Base-by-base conservation (phyloP, 1,140 invertebrate species). In the Hypsibius dujardini region DNA sequence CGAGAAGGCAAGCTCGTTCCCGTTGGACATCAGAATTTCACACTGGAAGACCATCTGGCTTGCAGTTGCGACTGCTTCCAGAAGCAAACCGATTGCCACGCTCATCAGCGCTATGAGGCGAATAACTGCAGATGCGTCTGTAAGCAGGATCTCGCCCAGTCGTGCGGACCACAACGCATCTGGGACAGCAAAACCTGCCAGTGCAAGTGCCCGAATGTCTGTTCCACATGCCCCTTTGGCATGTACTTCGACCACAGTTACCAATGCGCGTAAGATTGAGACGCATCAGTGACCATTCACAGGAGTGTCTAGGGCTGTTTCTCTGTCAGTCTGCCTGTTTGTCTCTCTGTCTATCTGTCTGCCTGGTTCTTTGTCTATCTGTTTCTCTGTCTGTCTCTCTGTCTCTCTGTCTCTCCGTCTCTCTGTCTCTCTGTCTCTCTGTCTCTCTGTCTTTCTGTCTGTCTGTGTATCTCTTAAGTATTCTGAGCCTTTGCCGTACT, bases 61-160 rank as follows among this genome's bases (percentile, higher is more conserved):
- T 67, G 62, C 42, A 42, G 62, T 42, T 67, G 62, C 42, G 7
- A 42, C 3, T 67, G 62, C 42, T 42, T 42, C 12, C 7, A 67
- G 42, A 67, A 42, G 7, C 62, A 12, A 7, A 42, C 7, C 45
- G 62, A 67, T 14, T 67, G 62, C 62, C 7, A 67, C 3, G 3
- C 62, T 7, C 7, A 67, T 67, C 62, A 67, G 42, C 12, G 3
- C 12, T 67, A 67, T 42, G 62, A 67, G 7, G 3, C 7, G 7
- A 14, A 7, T 3, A 67, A 67, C 62, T 67, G 62, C 62, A 67
- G 45, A 67, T 67, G 62, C 42, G 45, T 42, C 3, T 67, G 62
- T 42, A 67, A 67, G 3, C 62, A 67, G 3, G 42, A 42, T 42
- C 3, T 14, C 7, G 42, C 7, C 7, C 3, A 14, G 12, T 14